Percentiles rank a stretch among this genome's conserved stretches.
These are phyloP conservation scores for Pitangus sulphuratus DNA, from an alignment of 2,797 vertebrate species.

Conservation along the genomic window DNA sequence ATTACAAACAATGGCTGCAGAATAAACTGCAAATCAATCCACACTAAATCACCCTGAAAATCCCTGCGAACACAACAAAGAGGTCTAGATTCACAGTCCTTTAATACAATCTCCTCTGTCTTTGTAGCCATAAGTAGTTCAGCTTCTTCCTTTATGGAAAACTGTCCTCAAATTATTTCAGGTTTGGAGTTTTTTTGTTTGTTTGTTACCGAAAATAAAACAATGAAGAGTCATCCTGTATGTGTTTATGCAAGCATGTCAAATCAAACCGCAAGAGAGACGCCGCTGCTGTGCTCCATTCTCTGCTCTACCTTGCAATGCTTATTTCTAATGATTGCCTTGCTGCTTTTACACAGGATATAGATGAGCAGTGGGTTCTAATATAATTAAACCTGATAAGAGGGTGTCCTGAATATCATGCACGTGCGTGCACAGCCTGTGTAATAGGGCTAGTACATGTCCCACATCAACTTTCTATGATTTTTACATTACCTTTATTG, in stretches of 20 bases:
- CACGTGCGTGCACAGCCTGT: conserved; percentile 26
- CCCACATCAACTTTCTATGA: conserved; percentile 43
- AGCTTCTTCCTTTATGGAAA: conserved; percentile 39
- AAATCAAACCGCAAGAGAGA: not conserved
- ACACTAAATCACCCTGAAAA: conserved; percentile 81
- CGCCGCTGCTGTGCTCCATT: not conserved
- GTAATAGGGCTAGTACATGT: not conserved
- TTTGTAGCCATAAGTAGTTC: conserved; percentile 39
- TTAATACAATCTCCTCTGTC: conserved; percentile 55
- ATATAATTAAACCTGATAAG: conserved; percentile 66
- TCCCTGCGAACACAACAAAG: conserved; percentile 73
- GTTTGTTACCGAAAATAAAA: conserved; percentile 2
- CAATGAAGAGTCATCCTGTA: not conserved
- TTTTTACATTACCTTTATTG: conserved; percentile 53
- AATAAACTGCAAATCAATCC: conserved; percentile 83
- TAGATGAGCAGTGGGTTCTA: conserved; percentile 44
- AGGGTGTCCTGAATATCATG: conserved; percentile 41
- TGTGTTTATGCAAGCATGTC: conserved; percentile 34
- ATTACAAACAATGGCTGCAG: conserved; percentile 81
- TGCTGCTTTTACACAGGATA: conserved; percentile 48
- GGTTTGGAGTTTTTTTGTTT: not conserved
- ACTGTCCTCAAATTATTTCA: conserved; percentile 17
- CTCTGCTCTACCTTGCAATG: not conserved
- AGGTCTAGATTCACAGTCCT: conserved; percentile 58
- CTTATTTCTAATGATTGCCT: conserved; percentile 46